Conservation (phyloP, 1,140 invertebrate genomes). For the Nylanderia fulva region DNA sequence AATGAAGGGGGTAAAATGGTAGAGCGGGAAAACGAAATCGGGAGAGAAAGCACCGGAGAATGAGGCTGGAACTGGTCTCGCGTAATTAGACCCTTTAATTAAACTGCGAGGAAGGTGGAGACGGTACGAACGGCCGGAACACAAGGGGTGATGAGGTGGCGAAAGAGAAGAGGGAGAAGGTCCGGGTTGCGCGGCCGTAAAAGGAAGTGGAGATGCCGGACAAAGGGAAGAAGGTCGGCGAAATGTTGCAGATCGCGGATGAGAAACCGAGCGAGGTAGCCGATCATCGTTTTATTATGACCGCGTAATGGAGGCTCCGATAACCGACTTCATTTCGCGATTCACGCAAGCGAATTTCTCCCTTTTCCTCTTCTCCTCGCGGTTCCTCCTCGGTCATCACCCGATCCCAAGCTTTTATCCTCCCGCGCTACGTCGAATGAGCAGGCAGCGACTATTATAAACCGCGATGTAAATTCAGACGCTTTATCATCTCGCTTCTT, state of each 20-base stretch:
- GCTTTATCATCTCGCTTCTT: constrained; percentile 30
- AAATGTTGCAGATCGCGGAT: constrained; percentile 43
- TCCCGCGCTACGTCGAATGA: neutral
- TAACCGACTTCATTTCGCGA: constrained; percentile 62
- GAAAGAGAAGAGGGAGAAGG: no score
- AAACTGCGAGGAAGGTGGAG: constrained; percentile 57
- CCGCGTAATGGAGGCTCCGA: constrained; percentile 55
- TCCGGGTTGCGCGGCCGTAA: neutral
- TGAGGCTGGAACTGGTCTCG: constrained; percentile 55
- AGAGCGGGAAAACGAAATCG: constrained; percentile 12
- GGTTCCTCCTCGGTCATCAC: neutral
- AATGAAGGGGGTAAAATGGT: constrained; percentile 11
- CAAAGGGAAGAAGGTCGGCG: constrained; percentile 32
- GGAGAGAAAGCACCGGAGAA: constrained; percentile 46
- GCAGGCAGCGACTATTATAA: constrained; percentile 6
- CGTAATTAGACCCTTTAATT: constrained; percentile 73
- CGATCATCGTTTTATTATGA: constrained; percentile 61
- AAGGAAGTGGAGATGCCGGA: constrained; percentile 40
- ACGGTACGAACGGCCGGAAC: constrained; percentile 7
- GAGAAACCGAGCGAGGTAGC: constrained; percentile 8
- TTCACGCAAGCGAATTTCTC: constrained; percentile 50
- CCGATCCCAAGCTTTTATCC: neutral
- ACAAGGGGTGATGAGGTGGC: neutral
- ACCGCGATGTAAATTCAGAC: neutral
- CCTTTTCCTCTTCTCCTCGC: constrained; percentile 11